Evolutionary conservation across 2,888 invertebrate genomes (phyloP), one percentile per base, ranked within the genome.

Genomic region (Pterostichus madidus): DNA sequence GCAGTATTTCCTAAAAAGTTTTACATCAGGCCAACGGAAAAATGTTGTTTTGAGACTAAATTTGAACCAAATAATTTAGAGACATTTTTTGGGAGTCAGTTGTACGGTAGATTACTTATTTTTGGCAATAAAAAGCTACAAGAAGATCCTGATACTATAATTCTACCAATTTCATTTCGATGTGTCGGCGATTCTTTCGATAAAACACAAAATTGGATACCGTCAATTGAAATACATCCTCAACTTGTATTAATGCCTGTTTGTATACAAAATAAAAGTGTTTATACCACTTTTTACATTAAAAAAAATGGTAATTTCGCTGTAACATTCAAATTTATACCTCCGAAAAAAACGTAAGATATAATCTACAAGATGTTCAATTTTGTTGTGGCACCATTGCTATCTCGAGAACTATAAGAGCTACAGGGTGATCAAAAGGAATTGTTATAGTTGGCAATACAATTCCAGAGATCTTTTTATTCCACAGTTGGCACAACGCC

Each of bases 231-330:
- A 46, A 15, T 81, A 13, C 3, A 10, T 0, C 59, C 73, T 10
- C 17, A 75, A n/a, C 11, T 44, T 0, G 13, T 75, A 10, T n/a
- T 10, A 13, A 44, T 81, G 59, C 81, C 81, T 7, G 13, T 24
- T 46, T 73, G 73, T 39, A 0, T 13, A 2, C 24, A 49, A 39
- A 73, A 31, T 35, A 17, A 46, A 13, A 59, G 15, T 13, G 56
- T 73, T 3, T 81, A 31, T 11, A 13, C 81, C 5, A 81, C 73
- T 24, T 56, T 81, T 56, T 15, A n/a, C 11, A 35, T 81, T 4
- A 24, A 75, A 75, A 56, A 61, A 13, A 11, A 59, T 10, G 81
- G 81, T 8, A 44, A 13, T 5, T 75, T 13, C 13, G 75, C 81
- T 6, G 10, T 61, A 17, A 17, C 5, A 8, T 81, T 81, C 59